A percentile compares a stretch with the other conserved stretches of the same genome.
These are phyloP conservation scores for Chrosomus eos DNA, from an alignment of 2,797 vertebrate genomes.

Conservation along the genomic window DNA sequence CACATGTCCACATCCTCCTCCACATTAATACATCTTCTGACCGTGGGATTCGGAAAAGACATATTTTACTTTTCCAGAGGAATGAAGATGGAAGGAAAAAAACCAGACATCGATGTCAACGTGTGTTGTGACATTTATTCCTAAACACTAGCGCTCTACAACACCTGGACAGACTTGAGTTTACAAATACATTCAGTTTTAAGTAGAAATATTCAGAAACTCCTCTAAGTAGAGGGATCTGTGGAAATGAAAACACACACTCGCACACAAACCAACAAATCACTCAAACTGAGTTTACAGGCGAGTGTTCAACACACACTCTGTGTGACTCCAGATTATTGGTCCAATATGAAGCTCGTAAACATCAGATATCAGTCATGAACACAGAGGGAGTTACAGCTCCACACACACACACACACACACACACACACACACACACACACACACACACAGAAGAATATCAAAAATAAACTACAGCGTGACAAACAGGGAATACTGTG, in stretches of 20 bases:
- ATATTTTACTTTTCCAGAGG: constrained; percentile 48
- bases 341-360: neutral
- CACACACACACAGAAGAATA: neutral
- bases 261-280: constrained; percentile 7
- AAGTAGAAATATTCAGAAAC: constrained; percentile 26
- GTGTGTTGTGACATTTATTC: constrained; percentile 46
- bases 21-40: constrained; percentile 38
- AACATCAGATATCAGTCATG: neutral
- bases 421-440: no score
- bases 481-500: neutral
- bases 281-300: constrained; percentile 5
- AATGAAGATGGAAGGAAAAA: constrained; percentile 36
- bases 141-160: constrained; percentile 56
- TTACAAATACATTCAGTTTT: constrained; percentile 21
- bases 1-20: constrained; percentile 46
- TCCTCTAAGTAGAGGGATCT: neutral
- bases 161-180: constrained; percentile 24
- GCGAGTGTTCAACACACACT: neutral
- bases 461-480: neutral
- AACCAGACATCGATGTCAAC: constrained; percentile 68
- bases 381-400: no score
- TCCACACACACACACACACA: no score
- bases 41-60: constrained; percentile 55
- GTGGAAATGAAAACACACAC: constrained; percentile 35
- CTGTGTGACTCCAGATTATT: neutral